Conservation (phyloP, 2,888 invertebrate species). For the Encarsia formosa region DNA sequence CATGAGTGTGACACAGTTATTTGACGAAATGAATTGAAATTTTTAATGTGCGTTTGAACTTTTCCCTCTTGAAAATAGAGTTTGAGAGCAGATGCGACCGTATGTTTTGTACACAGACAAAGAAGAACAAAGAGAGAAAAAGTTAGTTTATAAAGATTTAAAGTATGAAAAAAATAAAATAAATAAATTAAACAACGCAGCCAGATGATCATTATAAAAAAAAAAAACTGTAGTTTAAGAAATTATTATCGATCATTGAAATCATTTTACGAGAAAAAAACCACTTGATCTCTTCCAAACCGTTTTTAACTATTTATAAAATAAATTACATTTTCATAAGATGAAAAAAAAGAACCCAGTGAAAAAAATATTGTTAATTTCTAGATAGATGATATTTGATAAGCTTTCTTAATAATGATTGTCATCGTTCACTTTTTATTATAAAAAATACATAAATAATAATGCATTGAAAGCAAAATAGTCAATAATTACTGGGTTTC, state of each 20-base stretch:
- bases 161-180: conserved; percentile 17
- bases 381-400: no score
- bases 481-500: no score
- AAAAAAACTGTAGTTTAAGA: conserved; percentile 47
- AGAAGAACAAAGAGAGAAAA: conserved; percentile 17
- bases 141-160: conserved; percentile 24
- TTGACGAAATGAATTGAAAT: conserved; percentile 7
- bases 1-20: conserved; percentile 34
- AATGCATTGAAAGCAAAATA: no score
- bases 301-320: conserved; percentile 23
- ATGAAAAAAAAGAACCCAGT: not conserved
- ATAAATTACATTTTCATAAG: not conserved
- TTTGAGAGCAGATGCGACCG: conserved; percentile 33
- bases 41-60: conserved; percentile 32
- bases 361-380: not conserved
- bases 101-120: conserved; percentile 32
- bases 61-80: conserved; percentile 24
- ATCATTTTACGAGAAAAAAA: conserved; percentile 27
- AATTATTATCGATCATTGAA: conserved; percentile 43
- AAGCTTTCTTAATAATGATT: no score
- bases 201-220: conserved; percentile 40
- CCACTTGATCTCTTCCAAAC: conserved; percentile 39
- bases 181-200: conserved; percentile 24
- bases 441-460: no score
- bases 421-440: no score